Conservation (phyloP, 2,797 vertebrate genomes). For the Lophius americanus region DNA sequence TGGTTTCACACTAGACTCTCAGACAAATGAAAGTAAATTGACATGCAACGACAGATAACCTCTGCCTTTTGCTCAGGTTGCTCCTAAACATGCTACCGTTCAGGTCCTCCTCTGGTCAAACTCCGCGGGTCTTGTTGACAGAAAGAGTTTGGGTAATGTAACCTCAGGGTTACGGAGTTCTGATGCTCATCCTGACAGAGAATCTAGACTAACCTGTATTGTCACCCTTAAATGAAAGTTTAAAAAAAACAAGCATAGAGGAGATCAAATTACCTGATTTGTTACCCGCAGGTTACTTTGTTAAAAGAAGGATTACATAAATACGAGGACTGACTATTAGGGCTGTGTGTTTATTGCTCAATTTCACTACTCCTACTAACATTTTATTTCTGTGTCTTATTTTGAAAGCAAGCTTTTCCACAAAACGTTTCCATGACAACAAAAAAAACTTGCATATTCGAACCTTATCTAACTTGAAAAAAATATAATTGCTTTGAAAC, state of each 20-base stretch:
- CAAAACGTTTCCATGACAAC: too few species aligned
- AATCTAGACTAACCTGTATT: slow-evolving; percentile 25
- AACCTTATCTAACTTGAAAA: too few species aligned
- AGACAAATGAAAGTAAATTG: slow-evolving; percentile 17
- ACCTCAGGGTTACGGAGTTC: slow-evolving; percentile 3
- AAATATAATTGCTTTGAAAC: too few species aligned
- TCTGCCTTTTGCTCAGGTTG: slow-evolving; percentile 32
- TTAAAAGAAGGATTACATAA: neutral
- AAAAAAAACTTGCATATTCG: too few species aligned
- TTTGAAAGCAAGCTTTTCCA: too few species aligned
- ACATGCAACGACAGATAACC: slow-evolving; percentile 21
- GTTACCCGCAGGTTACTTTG: neutral
- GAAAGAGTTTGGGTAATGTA: slow-evolving; percentile 28
- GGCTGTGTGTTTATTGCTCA: neutral
- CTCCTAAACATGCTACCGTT: slow-evolving; percentile 40
- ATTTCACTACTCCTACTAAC: too few species aligned
- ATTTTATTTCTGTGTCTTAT: too few species aligned
- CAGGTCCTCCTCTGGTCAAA: slow-evolving; percentile 44
- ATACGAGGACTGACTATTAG: neutral
- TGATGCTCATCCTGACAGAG: slow-evolving; percentile 3
- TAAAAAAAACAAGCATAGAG: slow-evolving; percentile 8
- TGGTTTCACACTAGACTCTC: slow-evolving; percentile 21
- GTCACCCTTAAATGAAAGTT: slow-evolving; percentile 19
- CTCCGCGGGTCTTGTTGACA: slow-evolving; percentile 45
- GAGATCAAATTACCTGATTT: slow-evolving; percentile 11